Percentiles rank a stretch among this genome's conserved stretches.
These are phyloP conservation scores for Geodia barretti DNA, from an alignment of 37 sponge, comb jelly and placozoan genomes.

Conservation along the genomic window DNA sequence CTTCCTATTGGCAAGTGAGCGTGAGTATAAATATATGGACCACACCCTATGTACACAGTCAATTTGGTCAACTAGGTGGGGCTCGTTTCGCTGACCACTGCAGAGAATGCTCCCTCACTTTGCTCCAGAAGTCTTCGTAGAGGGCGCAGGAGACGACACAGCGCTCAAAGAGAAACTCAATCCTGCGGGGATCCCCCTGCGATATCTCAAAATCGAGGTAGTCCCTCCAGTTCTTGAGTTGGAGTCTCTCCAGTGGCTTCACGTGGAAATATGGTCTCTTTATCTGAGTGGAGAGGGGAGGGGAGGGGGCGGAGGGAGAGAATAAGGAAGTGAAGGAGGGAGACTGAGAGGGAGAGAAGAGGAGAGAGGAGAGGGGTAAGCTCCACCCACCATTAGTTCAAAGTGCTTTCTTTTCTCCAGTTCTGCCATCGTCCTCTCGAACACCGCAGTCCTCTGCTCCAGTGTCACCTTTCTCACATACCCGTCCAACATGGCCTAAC, in stretches of 20 bases:
- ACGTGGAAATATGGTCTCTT: conserved; percentile 95
- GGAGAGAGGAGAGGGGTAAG: neutral
- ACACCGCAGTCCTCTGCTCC: conserved; percentile 26
- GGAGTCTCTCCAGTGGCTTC: conserved; percentile 75
- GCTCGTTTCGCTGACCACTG: too few species aligned
- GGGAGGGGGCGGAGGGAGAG: neutral
- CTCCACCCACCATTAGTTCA: conserved; percentile 60
- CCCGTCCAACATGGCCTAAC: conserved; percentile 1
- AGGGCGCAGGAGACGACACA: conserved; percentile 90
- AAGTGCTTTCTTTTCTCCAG: conserved; percentile 61
- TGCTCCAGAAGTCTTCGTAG: conserved; percentile 93
- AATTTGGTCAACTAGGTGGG: too few species aligned
- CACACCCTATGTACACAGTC: too few species aligned
- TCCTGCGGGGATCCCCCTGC: conserved; percentile 55
- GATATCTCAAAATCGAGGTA: conserved; percentile 86
- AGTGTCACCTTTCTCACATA: conserved; percentile 19
- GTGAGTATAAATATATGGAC: too few species aligned
- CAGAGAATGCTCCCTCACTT: conserved; percentile 50
- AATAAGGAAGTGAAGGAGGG: neutral
- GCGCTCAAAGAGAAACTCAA: conserved; percentile 79
- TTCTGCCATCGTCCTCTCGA: conserved; percentile 34
- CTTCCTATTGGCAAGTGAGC: too few species aligned
- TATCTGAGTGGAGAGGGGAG: conserved; percentile 36
- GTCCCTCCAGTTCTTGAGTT: conserved; percentile 88
- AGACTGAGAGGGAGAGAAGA: conserved; percentile 1